Evolutionary conservation across 2,113 vertebrate species (phyloP), one percentile per base, ranked within the genome.

Genomic region (Tinamus guttatus): DNA sequence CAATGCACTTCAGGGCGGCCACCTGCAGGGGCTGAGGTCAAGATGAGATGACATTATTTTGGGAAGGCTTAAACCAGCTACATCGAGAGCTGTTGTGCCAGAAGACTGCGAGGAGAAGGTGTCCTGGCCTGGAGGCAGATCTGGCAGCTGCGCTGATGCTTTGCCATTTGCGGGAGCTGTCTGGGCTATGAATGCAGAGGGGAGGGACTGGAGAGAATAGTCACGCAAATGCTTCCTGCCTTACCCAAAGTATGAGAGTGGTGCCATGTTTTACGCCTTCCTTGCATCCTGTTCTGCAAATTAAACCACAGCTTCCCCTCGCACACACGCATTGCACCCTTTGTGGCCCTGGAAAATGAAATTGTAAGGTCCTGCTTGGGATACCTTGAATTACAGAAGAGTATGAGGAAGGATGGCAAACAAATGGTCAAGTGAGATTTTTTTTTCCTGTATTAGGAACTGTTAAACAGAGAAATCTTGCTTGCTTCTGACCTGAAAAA

Each of bases 11-110:
- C 2, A 2, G 25, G 32, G 59, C 77, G 70, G 14, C 49, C 62
- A 47, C 52, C 79, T 64, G 54, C 67, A 85, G 43, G 21, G 83
- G 5, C 63, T 60, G 67, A 93, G 58, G 63, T 75, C 67, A 94
- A 38, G 58, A 73, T 30, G 63, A 83, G 34, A 52, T 76, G 52
- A 64, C 28, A 34, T 65, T 69, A 47, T 71, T 94, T 85, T 85
- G 81, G 40, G 36, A 95, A 75, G 84, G 62, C 41, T 76, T 62
- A 81, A 30, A 59, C 77, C 40, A 47, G 45, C 52, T n/a, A 32
- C 40, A 49, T 43, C 40, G 38, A 45, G 16, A 89, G 18, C 51
- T 81, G 65, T 22, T 89, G 27, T 81, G 65, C 28, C 56, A 75
- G 60, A 93, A 62, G n/a, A n/a, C 32, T 77, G 32, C 51, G 41